Base-by-base conservation (phyloP, 30 jellyfish, hydroid and myxozoan genomes). In the Cassiopea xamachana region DNA sequence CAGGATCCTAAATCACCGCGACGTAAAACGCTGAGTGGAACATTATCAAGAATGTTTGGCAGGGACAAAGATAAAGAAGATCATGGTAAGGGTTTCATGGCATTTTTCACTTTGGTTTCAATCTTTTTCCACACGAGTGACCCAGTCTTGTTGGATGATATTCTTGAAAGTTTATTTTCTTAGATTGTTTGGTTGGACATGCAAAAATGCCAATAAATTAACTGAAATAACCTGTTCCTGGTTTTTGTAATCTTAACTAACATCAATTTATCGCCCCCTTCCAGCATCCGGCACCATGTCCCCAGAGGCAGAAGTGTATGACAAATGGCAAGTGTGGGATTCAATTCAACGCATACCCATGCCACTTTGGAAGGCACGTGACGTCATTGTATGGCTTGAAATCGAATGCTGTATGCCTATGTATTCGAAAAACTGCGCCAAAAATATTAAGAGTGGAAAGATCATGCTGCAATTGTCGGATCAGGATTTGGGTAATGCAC, bases 331-430 rank as follows among this genome's bases (percentile, higher is more conserved):
- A 7, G 79, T 85, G 8, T 92, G 97, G 97, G 97, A 92, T 60
- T 70, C 93, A 13, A 79, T 92, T 18, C 97, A 92, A 81, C 89
- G 91, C 60, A 93, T 77, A n/a, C 97, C 97, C 14, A 86, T 92
- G 94, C 90, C 91, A 60, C 87, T 82, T n/a, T 92, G 97, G 97
- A 92, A 85, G 75, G 94, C 97, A 44, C 94, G 93, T 70, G 97
- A 92, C 70, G 94, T 92, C 19, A 61, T 85, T 50, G 94, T 85
- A 39, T 92, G 97, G 97, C 89, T 92, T 46, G 94, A 92, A 75
- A 71, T 92, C 59, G 97, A 92, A 73, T 92, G 97, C 83, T 92
- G 97, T 73, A 85, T 92, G 97, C 92, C 91, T 70, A 85, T 85
- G 92, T 92, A 92, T 82, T 81, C 89, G 48, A 77, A 92, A 47